Conservation (phyloP, 2,797 vertebrate genomes). For the Argyrosomus regius region DNA sequence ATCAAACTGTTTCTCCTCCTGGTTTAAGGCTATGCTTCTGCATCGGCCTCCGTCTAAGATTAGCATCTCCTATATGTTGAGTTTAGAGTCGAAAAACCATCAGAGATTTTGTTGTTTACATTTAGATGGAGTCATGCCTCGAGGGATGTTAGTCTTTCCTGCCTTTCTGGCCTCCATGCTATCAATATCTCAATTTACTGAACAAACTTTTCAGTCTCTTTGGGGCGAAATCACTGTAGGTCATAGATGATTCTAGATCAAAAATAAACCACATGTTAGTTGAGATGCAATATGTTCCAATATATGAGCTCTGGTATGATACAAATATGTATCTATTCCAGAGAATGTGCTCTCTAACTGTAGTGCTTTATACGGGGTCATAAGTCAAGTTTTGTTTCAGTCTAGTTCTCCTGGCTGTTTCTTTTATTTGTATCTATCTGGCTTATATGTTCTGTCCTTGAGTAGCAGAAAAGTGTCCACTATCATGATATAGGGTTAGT, state of each 20-base stretch:
- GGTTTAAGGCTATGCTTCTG: not conserved
- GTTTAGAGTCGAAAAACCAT: constrained; percentile 6
- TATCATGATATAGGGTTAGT: no score
- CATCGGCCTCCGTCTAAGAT: constrained; percentile 1
- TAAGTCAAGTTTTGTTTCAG: no score
- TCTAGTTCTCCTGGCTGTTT: no score
- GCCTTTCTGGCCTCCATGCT: not conserved
- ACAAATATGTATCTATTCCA: not conserved
- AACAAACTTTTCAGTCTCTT: constrained; percentile 8
- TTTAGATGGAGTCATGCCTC: constrained; percentile 17
- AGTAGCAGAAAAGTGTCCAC: no score
- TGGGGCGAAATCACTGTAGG: not conserved
- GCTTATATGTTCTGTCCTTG: no score
- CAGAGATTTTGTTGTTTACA: constrained; percentile 24
- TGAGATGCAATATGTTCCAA: not conserved
- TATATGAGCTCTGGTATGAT: not conserved
- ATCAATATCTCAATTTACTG: constrained; percentile 28
- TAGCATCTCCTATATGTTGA: constrained; percentile 24
- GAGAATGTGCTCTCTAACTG: not conserved
- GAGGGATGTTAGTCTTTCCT: constrained; percentile 3
- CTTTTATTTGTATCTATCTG: no score
- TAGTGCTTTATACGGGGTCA: no score
- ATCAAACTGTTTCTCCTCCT: constrained; percentile 15
- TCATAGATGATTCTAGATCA: not conserved
- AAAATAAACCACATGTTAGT: not conserved